Conservation (phyloP, 1,140 invertebrate genomes). For the Bilobella aurantiaca region DNA sequence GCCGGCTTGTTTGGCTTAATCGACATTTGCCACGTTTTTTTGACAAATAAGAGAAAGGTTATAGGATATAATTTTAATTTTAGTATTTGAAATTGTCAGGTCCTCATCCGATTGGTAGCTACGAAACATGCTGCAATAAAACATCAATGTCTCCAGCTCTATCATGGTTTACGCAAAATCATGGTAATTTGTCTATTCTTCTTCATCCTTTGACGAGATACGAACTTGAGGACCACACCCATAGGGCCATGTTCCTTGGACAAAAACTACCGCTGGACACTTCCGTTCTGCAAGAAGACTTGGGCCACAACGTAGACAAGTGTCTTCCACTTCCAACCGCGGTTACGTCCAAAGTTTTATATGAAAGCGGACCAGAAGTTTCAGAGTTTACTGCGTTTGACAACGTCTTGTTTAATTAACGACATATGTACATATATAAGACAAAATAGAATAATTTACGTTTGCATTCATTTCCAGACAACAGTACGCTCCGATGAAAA, state of each 20-base stretch:
- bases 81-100: neutral
- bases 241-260: conserved; percentile 17
- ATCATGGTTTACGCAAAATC: conserved; percentile 15
- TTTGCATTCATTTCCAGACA: too few relatives aligned
- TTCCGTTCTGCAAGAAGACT: too few relatives aligned
- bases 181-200: conserved; percentile 20
- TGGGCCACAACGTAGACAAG: too few relatives aligned
- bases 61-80: too few relatives aligned
- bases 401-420: too few relatives aligned
- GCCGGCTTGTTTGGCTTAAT: neutral
- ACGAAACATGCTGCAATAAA: conserved; percentile 24
- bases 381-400: too few relatives aligned
- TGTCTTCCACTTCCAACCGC: too few relatives aligned
- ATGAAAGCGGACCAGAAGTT: too few relatives aligned
- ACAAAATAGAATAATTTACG: too few relatives aligned
- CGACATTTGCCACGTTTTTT: neutral
- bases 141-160: conserved; percentile 10
- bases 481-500: too few relatives aligned
- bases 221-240: conserved; percentile 13
- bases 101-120: conserved; percentile 16
- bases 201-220: conserved; percentile 35
- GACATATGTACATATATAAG: too few relatives aligned
- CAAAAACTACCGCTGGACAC: conserved; percentile 12
- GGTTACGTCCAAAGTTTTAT: too few relatives aligned
- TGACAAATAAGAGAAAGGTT: neutral